Evolutionary conservation across 1,140 invertebrate genomes (phyloP), one percentile per base, ranked within the genome.

Genomic region (Babylonia areolata): DNA sequence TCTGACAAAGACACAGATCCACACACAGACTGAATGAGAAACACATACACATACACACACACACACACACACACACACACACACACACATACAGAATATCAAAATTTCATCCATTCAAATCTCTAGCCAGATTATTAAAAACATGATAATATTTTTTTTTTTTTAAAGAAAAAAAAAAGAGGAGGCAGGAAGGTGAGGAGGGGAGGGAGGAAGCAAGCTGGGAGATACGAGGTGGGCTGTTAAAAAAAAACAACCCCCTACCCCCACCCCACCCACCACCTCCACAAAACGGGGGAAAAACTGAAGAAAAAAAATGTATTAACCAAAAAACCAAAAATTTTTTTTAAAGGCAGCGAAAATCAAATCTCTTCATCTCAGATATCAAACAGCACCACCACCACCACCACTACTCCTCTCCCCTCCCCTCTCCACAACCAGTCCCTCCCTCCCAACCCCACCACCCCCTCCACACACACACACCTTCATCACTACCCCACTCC

Each of bases 311-410:
- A n/a, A n/a, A n/a, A n/a, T n/a, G n/a, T n/a, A n/a, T n/a, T n/a
- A n/a, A n/a, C n/a, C n/a, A n/a, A n/a, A n/a, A n/a, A n/a, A n/a
- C n/a, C 46, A 51, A 51, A 51, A 51, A 51, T 51, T 51, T 51
- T 51, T 6, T 11, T 51, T 51, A 51, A 51, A 51, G 20, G 20
- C 46, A 51, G 6, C 6, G 9, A 64, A 64, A 64, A 64, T 64
- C 58, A 64, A 64, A 64, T 64, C 58, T 64, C 58, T 64, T 64
- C 58, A 64, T 64, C 58, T 64, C 58, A 12, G 23, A 64, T 64
- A 64, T 64, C 58, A 64, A 64, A 64, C 58, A 64, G 28, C 58
- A 23, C 58, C 58, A 23, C 58, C 17, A 23, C 58, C 58, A 12
- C 28, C 58, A 12, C 58, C 58, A 23, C 58, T 23, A 23, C 58